Percentiles rank a stretch among this genome's conserved stretches.
Evolutionary conservation across 2,888 invertebrate species (phyloP).

Genomic region (Chrysodeixis includens): DNA sequence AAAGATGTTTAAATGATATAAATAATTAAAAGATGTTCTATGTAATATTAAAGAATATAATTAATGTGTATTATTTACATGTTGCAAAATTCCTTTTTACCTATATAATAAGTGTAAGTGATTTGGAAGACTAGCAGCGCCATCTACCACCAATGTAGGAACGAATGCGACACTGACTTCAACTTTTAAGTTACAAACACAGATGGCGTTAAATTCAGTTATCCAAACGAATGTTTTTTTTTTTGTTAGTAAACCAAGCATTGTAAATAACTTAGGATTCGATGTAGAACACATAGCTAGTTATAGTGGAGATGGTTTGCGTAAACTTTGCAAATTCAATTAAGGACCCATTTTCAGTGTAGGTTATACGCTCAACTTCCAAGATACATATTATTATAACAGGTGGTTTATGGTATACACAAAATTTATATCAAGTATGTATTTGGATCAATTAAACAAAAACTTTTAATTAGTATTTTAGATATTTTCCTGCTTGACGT

Average conservation of each 20-base stretch:
- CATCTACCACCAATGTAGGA: constrained; percentile 39
- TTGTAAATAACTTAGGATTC: neutral
- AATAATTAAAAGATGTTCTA: constrained; percentile 80
- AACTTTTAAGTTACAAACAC: neutral
- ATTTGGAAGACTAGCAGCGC: constrained; percentile 30
- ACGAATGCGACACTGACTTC: neutral
- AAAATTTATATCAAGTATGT: neutral
- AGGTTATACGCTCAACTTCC: neutral
- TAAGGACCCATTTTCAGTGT: too few relatives aligned
- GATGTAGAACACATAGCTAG: too few relatives aligned
- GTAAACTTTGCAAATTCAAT: too few relatives aligned
- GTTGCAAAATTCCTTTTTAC: constrained; percentile 1
- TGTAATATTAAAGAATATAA: constrained; percentile 77
- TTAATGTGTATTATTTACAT: constrained; percentile 36
- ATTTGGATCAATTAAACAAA: constrained; percentile 19
- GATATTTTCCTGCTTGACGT: constrained; percentile 19
- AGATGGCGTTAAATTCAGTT: constrained; percentile 45
- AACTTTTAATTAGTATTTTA: constrained; percentile 13
- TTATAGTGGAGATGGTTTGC: too few relatives aligned
- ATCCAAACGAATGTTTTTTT: neutral
- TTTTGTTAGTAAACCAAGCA: neutral
- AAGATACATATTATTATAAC: neutral
- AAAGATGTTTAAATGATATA: constrained; percentile 78
- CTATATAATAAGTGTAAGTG: neutral
- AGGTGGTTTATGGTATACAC: neutral